phyloP scores from a whole-genome alignment of 2,888 invertebrate species.

The Chymomyza caudatula region DNA sequence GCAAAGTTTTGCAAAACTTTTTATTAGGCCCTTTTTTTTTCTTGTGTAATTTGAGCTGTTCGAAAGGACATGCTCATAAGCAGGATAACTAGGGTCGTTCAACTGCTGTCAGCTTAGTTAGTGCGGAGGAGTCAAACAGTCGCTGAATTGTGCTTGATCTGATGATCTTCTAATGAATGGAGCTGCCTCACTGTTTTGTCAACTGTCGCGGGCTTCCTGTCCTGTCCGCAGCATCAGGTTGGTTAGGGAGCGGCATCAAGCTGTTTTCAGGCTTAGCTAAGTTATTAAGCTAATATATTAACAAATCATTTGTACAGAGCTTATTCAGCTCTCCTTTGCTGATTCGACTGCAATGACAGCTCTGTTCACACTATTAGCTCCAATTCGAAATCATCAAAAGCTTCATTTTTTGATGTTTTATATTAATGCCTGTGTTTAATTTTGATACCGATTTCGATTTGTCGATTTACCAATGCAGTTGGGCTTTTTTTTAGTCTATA shows the following conservation, averaged over 20 bases:
- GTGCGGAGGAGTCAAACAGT: conserved; percentile 32
- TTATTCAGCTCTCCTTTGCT: no score
- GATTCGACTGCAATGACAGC: no score
- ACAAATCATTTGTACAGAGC: not conserved
- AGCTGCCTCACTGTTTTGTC: not conserved
- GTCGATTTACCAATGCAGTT: no score
- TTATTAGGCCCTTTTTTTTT: not conserved
- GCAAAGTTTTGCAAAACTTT: not conserved
- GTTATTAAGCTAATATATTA: no score
- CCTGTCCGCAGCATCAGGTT: not conserved
- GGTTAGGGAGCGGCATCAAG: no score
- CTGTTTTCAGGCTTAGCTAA: no score
- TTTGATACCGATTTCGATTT: no score
- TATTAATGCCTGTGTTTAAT: no score
- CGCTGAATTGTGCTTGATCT: conserved; percentile 1
- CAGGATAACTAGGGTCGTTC: conserved; percentile 38
- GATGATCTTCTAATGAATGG: not conserved
- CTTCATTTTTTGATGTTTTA: no score
- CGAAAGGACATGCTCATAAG: conserved; percentile 23
- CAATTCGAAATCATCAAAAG: no score
- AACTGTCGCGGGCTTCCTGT: not conserved
- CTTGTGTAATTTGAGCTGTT: conserved; percentile 5
- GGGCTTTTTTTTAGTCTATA: no score
- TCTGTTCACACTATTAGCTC: no score
- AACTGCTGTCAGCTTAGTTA: conserved; percentile 16